Conservation (phyloP, 1,140 invertebrate species). For the Zelostemma sp. region DNA sequence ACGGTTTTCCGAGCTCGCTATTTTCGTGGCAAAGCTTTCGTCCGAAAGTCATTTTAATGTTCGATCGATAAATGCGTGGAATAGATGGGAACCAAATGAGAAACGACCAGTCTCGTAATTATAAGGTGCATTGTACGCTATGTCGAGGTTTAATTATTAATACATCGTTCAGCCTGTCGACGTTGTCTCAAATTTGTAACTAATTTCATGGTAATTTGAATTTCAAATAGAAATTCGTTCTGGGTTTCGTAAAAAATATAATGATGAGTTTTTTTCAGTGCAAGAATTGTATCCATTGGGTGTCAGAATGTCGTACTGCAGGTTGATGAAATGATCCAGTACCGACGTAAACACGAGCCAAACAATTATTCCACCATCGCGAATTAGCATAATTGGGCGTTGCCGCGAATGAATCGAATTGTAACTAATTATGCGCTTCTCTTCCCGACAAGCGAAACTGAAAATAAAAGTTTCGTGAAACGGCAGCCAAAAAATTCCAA, state of each 20-base stretch:
- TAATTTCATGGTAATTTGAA: neutral
- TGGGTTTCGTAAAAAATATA: no score
- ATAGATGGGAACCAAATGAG: slow-evolving; percentile 4
- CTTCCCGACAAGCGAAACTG: no score
- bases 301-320: no score
- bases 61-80: slow-evolving; percentile 8
- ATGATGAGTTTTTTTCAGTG: no score
- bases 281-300: no score
- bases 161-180: neutral
- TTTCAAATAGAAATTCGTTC: neutral
- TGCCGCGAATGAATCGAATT: slow-evolving; percentile 42
- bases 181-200: neutral
- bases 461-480: no score
- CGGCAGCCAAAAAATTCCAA: no score
- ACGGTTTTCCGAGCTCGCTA: slow-evolving; percentile 1
- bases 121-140: slow-evolving; percentile 2
- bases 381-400: slow-evolving; percentile 62
- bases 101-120: slow-evolving; percentile 6
- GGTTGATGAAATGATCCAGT: slow-evolving; percentile 35
- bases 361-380: slow-evolving; percentile 51
- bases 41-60: slow-evolving; percentile 9
- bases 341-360: slow-evolving; percentile 16
- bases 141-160: slow-evolving; percentile 4
- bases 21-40: slow-evolving; percentile 2
- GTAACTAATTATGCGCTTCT: slow-evolving; percentile 54